Percentiles rank a stretch among this genome's conserved stretches.
Conservation (phyloP, 2,113 vertebrate species). For the Ovis canadensis region DNA sequence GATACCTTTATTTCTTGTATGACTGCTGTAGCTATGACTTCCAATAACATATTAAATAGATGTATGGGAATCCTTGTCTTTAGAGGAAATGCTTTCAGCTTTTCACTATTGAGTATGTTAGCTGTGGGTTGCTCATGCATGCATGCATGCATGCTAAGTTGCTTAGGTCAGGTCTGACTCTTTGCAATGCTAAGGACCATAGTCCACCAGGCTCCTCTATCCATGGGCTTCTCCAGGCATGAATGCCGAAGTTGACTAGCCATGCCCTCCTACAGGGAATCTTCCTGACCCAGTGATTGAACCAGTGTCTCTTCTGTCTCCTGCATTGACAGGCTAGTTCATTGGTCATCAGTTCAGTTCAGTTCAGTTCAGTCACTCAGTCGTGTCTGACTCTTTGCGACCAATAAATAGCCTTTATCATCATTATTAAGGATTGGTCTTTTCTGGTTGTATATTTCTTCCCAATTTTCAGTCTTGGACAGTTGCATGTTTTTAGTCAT, state of each 20-base stretch:
- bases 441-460: background rate
- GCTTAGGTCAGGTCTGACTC: background rate
- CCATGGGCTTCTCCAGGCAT: background rate
- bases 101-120: background rate
- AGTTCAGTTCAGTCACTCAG: too few species aligned
- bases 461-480: background rate
- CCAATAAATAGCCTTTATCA: background rate
- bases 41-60: background rate
- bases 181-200: background rate
- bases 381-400: too few species aligned
- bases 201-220: accelerated
- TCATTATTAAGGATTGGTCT: background rate
- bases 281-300: background rate
- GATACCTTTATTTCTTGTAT: background rate
- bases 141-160: background rate
- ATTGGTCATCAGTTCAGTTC: too few species aligned
- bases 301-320: background rate
- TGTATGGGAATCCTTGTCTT: background rate
- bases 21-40: background rate
- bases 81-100: background rate
- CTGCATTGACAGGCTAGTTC: background rate
- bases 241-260: background rate
- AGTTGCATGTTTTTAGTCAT: background rate
- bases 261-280: background rate
- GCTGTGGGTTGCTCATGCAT: background rate